Conservation (phyloP, 2,888 invertebrate species). For the Coleophora flavipennella region DNA sequence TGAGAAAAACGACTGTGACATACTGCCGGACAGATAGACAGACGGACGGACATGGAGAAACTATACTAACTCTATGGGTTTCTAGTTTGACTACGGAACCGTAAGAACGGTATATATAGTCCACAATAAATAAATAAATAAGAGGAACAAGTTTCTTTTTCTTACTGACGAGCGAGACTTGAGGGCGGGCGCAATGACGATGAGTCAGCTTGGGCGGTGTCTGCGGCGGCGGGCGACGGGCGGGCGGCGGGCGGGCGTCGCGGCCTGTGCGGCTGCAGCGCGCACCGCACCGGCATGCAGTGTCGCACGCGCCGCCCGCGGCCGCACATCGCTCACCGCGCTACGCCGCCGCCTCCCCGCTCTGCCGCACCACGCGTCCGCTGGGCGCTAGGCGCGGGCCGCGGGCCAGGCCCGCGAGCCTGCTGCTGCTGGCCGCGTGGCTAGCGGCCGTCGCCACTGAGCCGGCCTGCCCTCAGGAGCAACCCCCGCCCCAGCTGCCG, state of each 20-base stretch:
- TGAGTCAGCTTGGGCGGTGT: slow-evolving; percentile 13
- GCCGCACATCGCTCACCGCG: slow-evolving; percentile 61
- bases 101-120: too few species aligned
- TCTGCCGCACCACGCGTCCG: slow-evolving; percentile 71
- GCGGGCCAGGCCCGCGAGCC: slow-evolving; percentile 73
- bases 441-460: slow-evolving; percentile 55
- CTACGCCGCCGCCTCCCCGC: slow-evolving; percentile 66
- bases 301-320: slow-evolving; percentile 68
- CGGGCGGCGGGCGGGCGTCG: slow-evolving; percentile 21
- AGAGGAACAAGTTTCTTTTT: too few species aligned
- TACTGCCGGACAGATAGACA: too few species aligned
- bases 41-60: too few species aligned
- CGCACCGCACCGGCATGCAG: slow-evolving; percentile 36
- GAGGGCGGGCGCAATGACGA: background rate
- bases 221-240: slow-evolving; percentile 24
- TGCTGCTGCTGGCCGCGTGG: slow-evolving; percentile 68
- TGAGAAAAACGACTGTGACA: too few species aligned
- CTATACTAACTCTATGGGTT: too few species aligned
- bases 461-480: slow-evolving; percentile 51
- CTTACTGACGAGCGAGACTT: too few species aligned
- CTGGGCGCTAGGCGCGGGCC: slow-evolving; percentile 71
- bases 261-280: slow-evolving; percentile 18
- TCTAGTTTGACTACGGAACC: too few species aligned
- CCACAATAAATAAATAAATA: too few species aligned
- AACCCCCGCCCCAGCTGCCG: slow-evolving; percentile 39